Percentiles rank a stretch among this genome's conserved stretches.
These are phyloP conservation scores for Drosophila santomea DNA, from an alignment of 1,140 invertebrate genomes.

Conservation along the genomic window DNA sequence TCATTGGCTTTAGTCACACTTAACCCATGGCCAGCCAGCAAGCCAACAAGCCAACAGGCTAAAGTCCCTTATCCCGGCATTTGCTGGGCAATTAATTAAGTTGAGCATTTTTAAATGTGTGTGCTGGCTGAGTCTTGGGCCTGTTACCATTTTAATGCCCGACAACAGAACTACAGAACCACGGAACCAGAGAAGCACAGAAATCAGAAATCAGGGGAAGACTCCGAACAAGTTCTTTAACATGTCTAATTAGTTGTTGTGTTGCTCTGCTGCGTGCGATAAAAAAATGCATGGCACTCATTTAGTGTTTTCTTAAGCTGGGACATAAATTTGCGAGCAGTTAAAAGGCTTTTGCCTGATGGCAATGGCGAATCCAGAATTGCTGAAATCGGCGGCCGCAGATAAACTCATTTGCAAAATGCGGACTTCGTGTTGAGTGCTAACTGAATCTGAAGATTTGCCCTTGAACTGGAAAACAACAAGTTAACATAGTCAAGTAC, in stretches of 20 bases:
- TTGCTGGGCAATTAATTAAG: slow-evolving; percentile 78
- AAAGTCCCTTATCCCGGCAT: slow-evolving; percentile 52
- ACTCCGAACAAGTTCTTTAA: slow-evolving; percentile 77
- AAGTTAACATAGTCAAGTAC: background rate
- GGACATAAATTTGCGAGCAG: slow-evolving; percentile 79
- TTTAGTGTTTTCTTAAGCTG: slow-evolving; percentile 82
- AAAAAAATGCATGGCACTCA: slow-evolving; percentile 82
- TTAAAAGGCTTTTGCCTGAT: slow-evolving; percentile 57
- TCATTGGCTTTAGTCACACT: slow-evolving; percentile 70
- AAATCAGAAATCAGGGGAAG: slow-evolving; percentile 39
- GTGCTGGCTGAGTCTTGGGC: slow-evolving; percentile 63
- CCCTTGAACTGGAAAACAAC: slow-evolving; percentile 6
- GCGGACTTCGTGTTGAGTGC: slow-evolving; percentile 3
- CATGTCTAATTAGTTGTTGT: slow-evolving; percentile 83
- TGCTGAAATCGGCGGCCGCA: slow-evolving; percentile 21
- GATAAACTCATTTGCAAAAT: slow-evolving; percentile 47
- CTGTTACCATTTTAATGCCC: slow-evolving; percentile 79
- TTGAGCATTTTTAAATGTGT: slow-evolving; percentile 82
- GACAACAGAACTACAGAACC: slow-evolving; percentile 9
- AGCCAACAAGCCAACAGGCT: slow-evolving; percentile 1
- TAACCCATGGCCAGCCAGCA: slow-evolving; percentile 32
- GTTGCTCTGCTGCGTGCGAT: slow-evolving; percentile 67
- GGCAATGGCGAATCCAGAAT: slow-evolving; percentile 25
- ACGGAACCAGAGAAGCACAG: background rate
- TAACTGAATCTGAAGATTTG: slow-evolving; percentile 7